These are phyloP conservation scores for Neuroterus valhalla DNA, from an alignment of 1,140 invertebrate genomes.

Conservation along the genomic window DNA sequence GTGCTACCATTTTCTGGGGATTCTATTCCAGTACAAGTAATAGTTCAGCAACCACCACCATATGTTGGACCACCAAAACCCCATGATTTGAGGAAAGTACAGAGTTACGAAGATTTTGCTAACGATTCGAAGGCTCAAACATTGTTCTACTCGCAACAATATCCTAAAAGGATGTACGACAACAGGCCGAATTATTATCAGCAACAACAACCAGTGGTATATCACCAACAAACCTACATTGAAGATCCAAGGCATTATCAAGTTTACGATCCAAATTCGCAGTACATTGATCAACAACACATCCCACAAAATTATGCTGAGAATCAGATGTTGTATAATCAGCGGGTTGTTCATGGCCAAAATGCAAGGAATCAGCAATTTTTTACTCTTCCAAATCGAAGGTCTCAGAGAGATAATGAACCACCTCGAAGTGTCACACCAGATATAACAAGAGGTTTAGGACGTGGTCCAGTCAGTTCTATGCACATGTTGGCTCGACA, in stretches of 20 bases:
- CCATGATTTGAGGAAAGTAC: conserved; percentile 50
- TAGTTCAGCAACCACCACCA: conserved; percentile 58
- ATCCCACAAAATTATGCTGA: conserved; percentile 46
- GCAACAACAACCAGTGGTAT: conserved; percentile 26
- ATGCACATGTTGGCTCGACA: conserved; percentile 66
- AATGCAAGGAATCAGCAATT: conserved; percentile 60
- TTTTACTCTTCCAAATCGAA: conserved; percentile 67
- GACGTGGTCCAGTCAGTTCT: conserved; percentile 59
- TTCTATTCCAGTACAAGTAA: conserved; percentile 55
- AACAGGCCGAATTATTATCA: conserved; percentile 45
- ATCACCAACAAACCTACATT: conserved; percentile 44
- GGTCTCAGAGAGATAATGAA: conserved; percentile 65
- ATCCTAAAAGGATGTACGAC: background rate
- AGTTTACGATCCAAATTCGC: conserved; percentile 27
- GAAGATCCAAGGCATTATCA: conserved; percentile 36
- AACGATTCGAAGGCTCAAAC: conserved; percentile 27
- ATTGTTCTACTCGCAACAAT: conserved; percentile 27
- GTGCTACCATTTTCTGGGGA: conserved; percentile 61
- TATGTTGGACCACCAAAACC: conserved; percentile 58
- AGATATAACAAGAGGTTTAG: conserved; percentile 76
- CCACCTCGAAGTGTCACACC: conserved; percentile 77
- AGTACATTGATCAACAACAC: conserved; percentile 40
- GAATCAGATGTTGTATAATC: conserved; percentile 49
- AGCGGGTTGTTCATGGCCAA: conserved; percentile 43
- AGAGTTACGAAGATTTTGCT: conserved; percentile 51